Base-by-base conservation (phyloP, 1,140 invertebrate genomes). In the Plectrocnemia conspersa region DNA sequence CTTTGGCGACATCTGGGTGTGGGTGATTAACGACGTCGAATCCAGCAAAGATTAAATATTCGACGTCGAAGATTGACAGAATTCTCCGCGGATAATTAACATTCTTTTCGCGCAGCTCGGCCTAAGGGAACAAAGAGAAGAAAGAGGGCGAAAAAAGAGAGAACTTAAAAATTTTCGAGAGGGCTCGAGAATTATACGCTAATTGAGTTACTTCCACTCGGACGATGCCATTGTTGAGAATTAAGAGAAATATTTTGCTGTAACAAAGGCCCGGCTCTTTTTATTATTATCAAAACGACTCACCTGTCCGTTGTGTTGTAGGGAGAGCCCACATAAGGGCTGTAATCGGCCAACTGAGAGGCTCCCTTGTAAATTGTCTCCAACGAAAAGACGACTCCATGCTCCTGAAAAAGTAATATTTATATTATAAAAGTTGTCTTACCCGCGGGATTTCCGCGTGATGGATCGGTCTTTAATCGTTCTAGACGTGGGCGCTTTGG, bases 271-370 rank as follows among this genome's bases (percentile, higher is more conserved):
- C n/a, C n/a, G n/a, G n/a, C n/a, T n/a, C n/a, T 35, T 35, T 35
- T 35, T 35, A 35, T 35, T 35, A 13, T 11, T 11, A 35, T 35
- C 11, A 3, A 15, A 35, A n/a, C n/a, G n/a, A 29, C 27, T n/a
- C 65, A 76, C 73, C 73, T 72, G 62, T 76, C 73, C 25, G 73
- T 76, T 2, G 73, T 74, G 46, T 76, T 76, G 44, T 73, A 76
- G 1, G 72, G 72, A 46, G 73, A 74, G 2, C 73, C 73, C 7
- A 63, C 66, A 61, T 73, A 74, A 32, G 70, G 69, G 52, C 72
- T 74, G 52, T 74, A 65, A 1, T 70, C 70, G 4, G 72, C 69
- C 41, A 76, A 52, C 32, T 72, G 70, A 47, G 71, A 59, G 0
- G 72, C 73, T 15, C 73, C 73, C 61, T 68, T 66, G 58, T 76